Evolutionary conservation across 2,113 vertebrate species (phyloP).

Genomic region (Microtus pennsylvanicus): DNA sequence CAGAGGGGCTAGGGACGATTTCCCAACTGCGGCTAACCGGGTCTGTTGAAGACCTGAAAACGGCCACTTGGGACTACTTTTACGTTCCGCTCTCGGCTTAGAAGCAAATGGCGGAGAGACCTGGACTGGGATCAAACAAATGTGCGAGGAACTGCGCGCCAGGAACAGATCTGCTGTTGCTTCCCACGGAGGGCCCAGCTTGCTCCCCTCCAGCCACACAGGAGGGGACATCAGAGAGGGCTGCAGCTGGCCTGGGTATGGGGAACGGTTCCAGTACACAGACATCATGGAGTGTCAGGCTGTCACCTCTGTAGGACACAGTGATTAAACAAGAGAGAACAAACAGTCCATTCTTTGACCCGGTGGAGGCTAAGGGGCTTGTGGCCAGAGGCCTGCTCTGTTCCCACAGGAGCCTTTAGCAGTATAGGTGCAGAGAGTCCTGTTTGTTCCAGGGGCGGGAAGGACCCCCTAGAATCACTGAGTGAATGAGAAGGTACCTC

Average conservation of each 20-base stretch:
- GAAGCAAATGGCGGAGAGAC: slow-evolving; percentile 67
- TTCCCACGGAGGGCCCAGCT: slow-evolving; percentile 45
- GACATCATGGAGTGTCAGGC: not conserved
- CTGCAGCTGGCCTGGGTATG: slow-evolving; percentile 45
- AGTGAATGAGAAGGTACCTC: not conserved
- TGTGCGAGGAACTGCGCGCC: not conserved
- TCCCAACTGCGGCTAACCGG: slow-evolving; percentile 69
- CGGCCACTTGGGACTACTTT: slow-evolving; percentile 70
- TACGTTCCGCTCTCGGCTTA: slow-evolving; percentile 68
- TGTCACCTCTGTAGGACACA: not conserved
- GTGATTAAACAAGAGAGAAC: not conserved
- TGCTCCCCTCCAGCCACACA: slow-evolving; percentile 51
- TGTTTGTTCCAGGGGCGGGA: not conserved
- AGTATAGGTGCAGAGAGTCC: not conserved
- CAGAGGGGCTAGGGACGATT: slow-evolving; percentile 28
- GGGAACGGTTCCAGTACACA: slow-evolving; percentile 2
- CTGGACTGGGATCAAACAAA: slow-evolving; percentile 76
- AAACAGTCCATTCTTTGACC: not conserved
- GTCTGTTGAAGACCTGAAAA: slow-evolving; percentile 68
- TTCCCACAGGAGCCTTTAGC: not conserved
- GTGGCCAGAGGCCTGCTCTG: not conserved
- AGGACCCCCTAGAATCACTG: not conserved
- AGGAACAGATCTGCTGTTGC: slow-evolving; percentile 25
- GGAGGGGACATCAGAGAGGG: not conserved
- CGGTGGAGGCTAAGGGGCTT: not conserved